phyloP scores from a whole-genome alignment of 2,113 vertebrate species.

The Phalacrocorax carbo region DNA sequence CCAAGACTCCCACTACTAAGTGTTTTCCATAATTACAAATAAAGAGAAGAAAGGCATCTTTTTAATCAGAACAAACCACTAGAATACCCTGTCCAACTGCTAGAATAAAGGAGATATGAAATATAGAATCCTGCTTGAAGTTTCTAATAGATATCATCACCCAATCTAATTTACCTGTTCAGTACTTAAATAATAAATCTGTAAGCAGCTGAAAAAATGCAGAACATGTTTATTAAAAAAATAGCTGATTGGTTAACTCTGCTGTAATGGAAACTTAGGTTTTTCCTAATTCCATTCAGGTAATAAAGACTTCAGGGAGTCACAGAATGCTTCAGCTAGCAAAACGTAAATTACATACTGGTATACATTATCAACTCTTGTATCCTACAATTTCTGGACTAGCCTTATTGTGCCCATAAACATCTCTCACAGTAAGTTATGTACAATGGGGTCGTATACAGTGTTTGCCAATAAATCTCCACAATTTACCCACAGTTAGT shows the following conservation, averaged over 20 bases:
- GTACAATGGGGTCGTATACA: neutral
- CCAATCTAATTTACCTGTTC: neutral
- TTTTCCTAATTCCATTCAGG: neutral
- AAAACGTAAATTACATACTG: neutral
- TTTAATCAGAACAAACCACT: neutral
- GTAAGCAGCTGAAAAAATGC: neutral
- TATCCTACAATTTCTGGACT: neutral
- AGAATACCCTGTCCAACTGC: neutral
- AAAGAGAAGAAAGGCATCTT: neutral
- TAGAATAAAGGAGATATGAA: neutral
- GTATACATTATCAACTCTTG: neutral
- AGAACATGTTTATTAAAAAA: neutral
- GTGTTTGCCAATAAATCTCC: neutral
- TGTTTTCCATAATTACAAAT: neutral
- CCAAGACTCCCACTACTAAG: neutral
- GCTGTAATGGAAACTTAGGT: neutral
- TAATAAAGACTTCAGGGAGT: neutral
- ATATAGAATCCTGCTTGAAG: neutral
- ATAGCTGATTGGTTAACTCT: neutral
- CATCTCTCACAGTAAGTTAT: neutral
- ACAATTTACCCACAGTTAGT: neutral
- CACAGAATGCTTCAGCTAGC: neutral
- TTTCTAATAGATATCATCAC: neutral
- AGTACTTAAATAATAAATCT: neutral
- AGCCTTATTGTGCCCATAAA: neutral